Base-by-base conservation (phyloP, 2,797 vertebrate genomes). In the Pangasius djambal region DNA sequence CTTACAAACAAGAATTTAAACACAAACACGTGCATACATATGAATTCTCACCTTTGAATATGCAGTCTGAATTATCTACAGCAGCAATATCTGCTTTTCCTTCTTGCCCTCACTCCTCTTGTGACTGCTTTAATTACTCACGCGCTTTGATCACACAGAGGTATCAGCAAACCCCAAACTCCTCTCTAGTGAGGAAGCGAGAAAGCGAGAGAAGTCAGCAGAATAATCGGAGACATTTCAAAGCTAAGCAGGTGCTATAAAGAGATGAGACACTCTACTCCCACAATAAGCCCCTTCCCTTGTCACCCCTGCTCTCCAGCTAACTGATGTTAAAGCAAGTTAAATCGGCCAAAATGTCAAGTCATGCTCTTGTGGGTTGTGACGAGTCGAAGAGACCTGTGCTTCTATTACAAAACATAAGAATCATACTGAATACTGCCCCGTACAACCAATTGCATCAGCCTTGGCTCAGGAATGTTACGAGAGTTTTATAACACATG, bases 91-190 rank as follows among this genome's bases (percentile, higher is more conserved):
- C 61, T 85, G 81, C 44, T 1, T 44, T 9, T 57, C 57, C 55
- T 57, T 59, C 37, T 72, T 87, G 77, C 74, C 72, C 86, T 78
- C 50, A 89, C 63, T 86, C 34, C 59, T 89, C 75, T 79, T 89
- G 85, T 87, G 77, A 84, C 67, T 91, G 83, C 89, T 91, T 85
- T 84, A 89, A 89, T 87, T 89, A 86, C 85, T 89, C 10, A 34
- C 59, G 65, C 86, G 88, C 90, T 92, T 91, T 92, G 90, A 92
- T 92, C 91, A 92, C 61, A 28, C 83, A 79, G 59, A 89, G 72
- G 77, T 86, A 90, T 90, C 65, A 88, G 86, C 61, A 89, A 50
- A 88, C 86, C 78, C 75, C 83, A 57, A 90, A 86, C 70, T 72
- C n/a, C 59, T 81, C 88, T 90, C 75, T 85, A 83, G 87, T 79